Evolutionary conservation across 2,888 invertebrate genomes (phyloP).

Genomic region (Brachyopa scutellaris): DNA sequence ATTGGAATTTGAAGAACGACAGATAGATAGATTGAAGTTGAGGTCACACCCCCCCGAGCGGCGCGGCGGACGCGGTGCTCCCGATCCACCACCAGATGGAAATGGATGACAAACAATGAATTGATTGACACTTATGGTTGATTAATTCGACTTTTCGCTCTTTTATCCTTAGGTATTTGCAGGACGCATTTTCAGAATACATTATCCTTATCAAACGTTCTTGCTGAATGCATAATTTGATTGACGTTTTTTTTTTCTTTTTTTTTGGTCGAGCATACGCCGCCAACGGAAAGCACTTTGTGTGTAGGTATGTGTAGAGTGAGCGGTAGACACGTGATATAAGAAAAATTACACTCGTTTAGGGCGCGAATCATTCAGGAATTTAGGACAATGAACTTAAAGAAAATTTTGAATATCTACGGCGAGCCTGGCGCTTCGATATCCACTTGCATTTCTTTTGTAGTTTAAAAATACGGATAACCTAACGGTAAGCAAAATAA

Average conservation of each 20-base stretch:
- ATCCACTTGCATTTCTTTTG: neutral
- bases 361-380: neutral
- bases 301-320: too few species aligned
- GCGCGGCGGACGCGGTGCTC: too few species aligned
- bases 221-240: slow-evolving; percentile 26
- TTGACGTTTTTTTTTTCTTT: neutral
- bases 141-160: slow-evolving; percentile 18
- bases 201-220: slow-evolving; percentile 18
- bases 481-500: too few species aligned
- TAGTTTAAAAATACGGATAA: too few species aligned
- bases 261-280: neutral
- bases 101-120: slow-evolving; percentile 10
- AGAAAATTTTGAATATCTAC: too few species aligned
- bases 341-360: neutral
- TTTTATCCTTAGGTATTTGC: slow-evolving; percentile 29
- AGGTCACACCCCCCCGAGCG: slow-evolving; percentile 5
- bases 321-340: neutral
- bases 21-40: neutral
- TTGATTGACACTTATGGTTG: slow-evolving; percentile 53
- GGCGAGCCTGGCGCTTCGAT: too few species aligned
- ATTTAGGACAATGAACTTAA: slow-evolving; percentile 14
- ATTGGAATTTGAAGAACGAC: slow-evolving; percentile 46
- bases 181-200: slow-evolving; percentile 24
- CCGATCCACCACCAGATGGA: neutral
- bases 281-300: too few species aligned